Evolutionary conservation across 2,113 vertebrate species (phyloP).

Genomic region (Ciconia maguari): DNA sequence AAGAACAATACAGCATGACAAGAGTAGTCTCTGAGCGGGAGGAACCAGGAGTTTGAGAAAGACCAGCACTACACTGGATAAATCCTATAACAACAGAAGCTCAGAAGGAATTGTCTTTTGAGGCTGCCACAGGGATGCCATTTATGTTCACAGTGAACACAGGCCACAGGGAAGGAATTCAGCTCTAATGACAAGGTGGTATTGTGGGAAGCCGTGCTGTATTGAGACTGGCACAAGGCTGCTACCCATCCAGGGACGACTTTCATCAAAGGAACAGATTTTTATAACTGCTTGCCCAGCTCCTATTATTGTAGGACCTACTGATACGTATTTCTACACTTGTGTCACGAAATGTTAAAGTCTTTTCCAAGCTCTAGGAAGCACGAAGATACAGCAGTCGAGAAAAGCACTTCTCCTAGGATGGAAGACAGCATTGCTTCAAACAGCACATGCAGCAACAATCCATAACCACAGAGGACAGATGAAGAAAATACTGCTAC

Average conservation of each 20-base stretch:
- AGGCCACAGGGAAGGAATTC: not conserved
- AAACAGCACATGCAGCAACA: not conserved
- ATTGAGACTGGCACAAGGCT: not conserved
- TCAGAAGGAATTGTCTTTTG: not conserved
- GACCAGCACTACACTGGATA: not conserved
- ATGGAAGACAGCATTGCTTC: not conserved
- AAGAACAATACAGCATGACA: not conserved
- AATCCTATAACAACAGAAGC: not conserved
- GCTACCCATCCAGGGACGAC: not conserved
- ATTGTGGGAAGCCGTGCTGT: not conserved
- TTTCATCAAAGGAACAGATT: not conserved
- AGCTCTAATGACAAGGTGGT: not conserved
- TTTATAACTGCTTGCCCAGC: not conserved
- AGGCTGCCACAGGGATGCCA: not conserved
- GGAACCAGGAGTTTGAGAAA: not conserved
- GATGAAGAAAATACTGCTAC: not conserved
- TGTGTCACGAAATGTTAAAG: not conserved
- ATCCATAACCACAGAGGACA: not conserved
- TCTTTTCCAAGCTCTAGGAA: not conserved
- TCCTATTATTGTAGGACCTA: not conserved
- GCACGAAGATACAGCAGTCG: not conserved
- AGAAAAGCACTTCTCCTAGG: not conserved
- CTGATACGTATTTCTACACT: not conserved
- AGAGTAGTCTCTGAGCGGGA: not conserved
- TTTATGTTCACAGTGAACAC: not conserved